Evolutionary conservation across 2,888 invertebrate species (phyloP).

Genomic region (Bursaphelenchus okinawaensis): DNA sequence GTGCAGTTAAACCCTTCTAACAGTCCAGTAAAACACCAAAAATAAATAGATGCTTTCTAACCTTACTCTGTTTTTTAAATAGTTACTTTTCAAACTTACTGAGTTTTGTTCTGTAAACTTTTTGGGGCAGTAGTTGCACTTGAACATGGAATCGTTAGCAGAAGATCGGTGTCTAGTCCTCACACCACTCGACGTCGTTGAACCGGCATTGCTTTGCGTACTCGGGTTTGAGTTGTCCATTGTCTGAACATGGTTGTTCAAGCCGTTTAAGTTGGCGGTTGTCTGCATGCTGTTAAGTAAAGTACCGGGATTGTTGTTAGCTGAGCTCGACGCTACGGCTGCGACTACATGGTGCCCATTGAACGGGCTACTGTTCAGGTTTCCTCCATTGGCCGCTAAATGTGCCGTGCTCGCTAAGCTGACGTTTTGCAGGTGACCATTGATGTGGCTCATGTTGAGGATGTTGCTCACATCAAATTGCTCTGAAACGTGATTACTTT

Average conservation of each 20-base stretch:
- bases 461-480: conserved; percentile 15
- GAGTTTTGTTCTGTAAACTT: conserved; percentile 31
- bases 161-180: conserved; percentile 19
- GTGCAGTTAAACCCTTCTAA: too few species aligned
- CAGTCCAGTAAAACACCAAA: too few species aligned
- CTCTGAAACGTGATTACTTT: too few species aligned
- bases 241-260: background rate
- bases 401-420: background rate
- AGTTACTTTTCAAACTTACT: conserved; percentile 26
- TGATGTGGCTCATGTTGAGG: conserved; percentile 16
- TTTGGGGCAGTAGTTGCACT: conserved; percentile 52
- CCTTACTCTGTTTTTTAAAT: background rate
- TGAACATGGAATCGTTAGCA: conserved; percentile 27
- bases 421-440: conserved; percentile 8
- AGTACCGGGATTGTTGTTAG: background rate
- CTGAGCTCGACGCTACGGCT: background rate
- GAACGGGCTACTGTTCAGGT: background rate
- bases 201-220: background rate
- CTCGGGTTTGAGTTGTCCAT: background rate
- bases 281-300: background rate
- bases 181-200: background rate
- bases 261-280: background rate
- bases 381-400: background rate
- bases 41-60: too few species aligned
- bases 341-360: background rate